Base-by-base conservation (phyloP, 2,113 vertebrate species). In the Emydura subglobosa region DNA sequence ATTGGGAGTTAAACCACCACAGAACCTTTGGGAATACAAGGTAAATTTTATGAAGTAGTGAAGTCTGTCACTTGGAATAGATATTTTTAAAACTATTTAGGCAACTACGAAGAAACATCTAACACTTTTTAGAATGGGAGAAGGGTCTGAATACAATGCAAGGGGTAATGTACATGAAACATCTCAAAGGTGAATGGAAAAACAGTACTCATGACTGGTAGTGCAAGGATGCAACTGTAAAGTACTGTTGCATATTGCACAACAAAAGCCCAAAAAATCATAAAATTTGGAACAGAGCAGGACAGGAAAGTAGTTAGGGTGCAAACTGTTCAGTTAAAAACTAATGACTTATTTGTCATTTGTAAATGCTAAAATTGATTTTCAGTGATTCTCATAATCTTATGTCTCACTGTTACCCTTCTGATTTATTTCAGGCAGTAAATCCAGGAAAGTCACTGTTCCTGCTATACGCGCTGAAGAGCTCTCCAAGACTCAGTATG, bases 1-100 rank as follows among this genome's bases (percentile, higher is more conserved):
- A 21, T 98, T 99, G 72, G 99, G 99, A 0, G 98, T 99, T 82
- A 99, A 99, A 97, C 99, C 99, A 24, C 99, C 99, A 0, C 99
- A 99, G 88, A 99, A 99, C 96, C 99, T 99, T 82, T 99, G 99
- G 99, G 99, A 99, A 94, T 99, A 99, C 93, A 99, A 99, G 98
- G 99, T 99, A 94, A 97, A 61, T 44, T 25, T 65, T 83, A 55
- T 55, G 68, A 65, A 0, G 17, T 50, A 81, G 10, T 72, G 42
- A 82, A 87, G 4, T 47, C 27, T 91, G 24, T 86, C 9, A 53
- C 78, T 53, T 53, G 59, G 57, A 79, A 50, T 74, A 85, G 83
- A 22, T 81, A 29, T 68, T 94, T 94, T 85, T 1, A 19, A 92
- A 89, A 59, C 27, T 24, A 10, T 85, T 91, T 81, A 57, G 84